These are phyloP conservation scores for Nycteola revayana DNA, from an alignment of 2,888 invertebrate species.

Conservation along the genomic window DNA sequence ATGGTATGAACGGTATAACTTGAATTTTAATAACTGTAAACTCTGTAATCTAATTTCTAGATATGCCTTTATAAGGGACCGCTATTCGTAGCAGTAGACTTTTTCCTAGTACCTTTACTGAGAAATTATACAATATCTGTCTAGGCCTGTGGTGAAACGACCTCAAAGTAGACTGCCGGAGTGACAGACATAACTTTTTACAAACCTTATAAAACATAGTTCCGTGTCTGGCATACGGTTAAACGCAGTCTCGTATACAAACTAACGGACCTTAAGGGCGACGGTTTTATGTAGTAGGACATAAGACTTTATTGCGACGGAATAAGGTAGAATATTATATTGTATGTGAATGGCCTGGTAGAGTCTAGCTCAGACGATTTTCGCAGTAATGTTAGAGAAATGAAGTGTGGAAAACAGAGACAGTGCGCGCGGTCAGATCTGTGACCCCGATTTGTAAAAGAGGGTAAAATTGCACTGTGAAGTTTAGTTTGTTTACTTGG, in stretches of 20 bases:
- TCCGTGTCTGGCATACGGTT: constrained; percentile 13
- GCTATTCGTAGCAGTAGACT: too few relatives aligned
- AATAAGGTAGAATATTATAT: constrained; percentile 1
- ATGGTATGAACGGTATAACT: too few relatives aligned
- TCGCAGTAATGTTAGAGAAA: constrained; percentile 13
- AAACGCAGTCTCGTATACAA: constrained; percentile 15
- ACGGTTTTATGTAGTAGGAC: background rate
- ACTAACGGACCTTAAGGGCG: constrained; percentile 21
- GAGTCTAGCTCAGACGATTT: constrained; percentile 5
- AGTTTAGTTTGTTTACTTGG: too few relatives aligned
- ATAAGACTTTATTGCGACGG: background rate
- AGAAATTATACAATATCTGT: too few relatives aligned
- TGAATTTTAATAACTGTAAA: too few relatives aligned
- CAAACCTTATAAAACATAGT: constrained; percentile 24
- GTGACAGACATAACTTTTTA: constrained; percentile 17
- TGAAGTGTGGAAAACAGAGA: constrained; percentile 12
- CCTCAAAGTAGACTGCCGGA: constrained; percentile 16
- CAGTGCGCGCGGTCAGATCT: constrained; percentile 5
- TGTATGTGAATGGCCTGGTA: background rate
- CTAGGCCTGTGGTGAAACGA: constrained; percentile 1
- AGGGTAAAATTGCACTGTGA: background rate
- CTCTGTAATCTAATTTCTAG: too few relatives aligned
- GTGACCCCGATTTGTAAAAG: constrained; percentile 15
- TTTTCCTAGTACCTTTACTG: too few relatives aligned
- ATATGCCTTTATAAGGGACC: too few relatives aligned